A percentile compares a stretch with the other conserved stretches of the same genome.
Evolutionary conservation across 2,888 invertebrate genomes (phyloP).

Genomic region (Heteromyza rotundicornis): DNA sequence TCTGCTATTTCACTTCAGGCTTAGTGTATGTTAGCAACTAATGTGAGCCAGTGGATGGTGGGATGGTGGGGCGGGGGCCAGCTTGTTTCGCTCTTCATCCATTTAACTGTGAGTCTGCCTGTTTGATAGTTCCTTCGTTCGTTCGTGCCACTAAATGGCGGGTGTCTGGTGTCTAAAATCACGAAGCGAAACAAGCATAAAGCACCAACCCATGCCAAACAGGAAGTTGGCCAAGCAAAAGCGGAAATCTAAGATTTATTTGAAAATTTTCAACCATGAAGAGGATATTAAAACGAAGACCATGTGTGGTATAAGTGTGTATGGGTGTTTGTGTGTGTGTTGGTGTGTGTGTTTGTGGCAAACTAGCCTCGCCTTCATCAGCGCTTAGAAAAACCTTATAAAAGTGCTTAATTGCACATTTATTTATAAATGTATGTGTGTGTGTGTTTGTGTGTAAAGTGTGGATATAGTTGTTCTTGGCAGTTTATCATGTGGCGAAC

Average conservation of each 20-base stretch:
- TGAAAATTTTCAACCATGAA: conserved; percentile 50
- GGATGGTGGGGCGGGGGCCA: too few relatives aligned
- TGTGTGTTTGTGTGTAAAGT: conserved; percentile 8
- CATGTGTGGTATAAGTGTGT: conserved; percentile 13
- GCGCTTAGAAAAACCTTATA: conserved; percentile 41
- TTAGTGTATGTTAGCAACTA: conserved; percentile 15
- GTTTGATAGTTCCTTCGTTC: background rate
- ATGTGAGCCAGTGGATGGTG: conserved; percentile 2
- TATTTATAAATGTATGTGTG: conserved; percentile 42
- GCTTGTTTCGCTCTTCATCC: too few relatives aligned
- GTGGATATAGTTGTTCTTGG: conserved; percentile 40
- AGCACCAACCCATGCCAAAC: conserved; percentile 27
- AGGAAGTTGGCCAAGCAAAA: conserved; percentile 55
- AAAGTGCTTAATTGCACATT: conserved; percentile 60
- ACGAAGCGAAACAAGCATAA: background rate
- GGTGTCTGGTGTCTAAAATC: conserved; percentile 1
- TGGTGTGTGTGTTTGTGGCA: conserved; percentile 20
- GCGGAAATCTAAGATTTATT: conserved; percentile 54
- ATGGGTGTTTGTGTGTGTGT: conserved; percentile 26
- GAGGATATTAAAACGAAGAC: conserved; percentile 40
- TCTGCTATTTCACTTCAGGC: conserved; percentile 35
- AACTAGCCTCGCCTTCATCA: conserved; percentile 40
- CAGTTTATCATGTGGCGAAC: conserved; percentile 52
- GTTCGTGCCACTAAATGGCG: conserved; percentile 3
- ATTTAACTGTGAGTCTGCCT: too few relatives aligned